Evolutionary conservation across 2,888 invertebrate genomes (phyloP).

Genomic region (Drosophila acutilabella): DNA sequence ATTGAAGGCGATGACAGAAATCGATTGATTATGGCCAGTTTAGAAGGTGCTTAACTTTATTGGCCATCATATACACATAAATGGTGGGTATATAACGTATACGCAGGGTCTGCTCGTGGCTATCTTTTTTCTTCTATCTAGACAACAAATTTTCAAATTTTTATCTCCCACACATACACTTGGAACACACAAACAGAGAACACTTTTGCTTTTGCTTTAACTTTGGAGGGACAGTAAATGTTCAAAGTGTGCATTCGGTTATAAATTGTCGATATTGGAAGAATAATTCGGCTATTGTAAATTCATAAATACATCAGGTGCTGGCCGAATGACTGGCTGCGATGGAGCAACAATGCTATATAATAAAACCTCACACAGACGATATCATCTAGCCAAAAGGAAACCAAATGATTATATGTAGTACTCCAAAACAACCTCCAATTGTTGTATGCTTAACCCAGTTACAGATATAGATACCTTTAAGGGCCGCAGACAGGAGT

Average conservation of each 20-base stretch:
- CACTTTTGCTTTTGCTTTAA: slow-evolving; percentile 61
- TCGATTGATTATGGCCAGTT: slow-evolving; percentile 55
- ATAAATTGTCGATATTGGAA: slow-evolving; percentile 81
- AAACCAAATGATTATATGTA: slow-evolving; percentile 11
- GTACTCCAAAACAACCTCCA: slow-evolving; percentile 23
- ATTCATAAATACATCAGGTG: slow-evolving; percentile 81
- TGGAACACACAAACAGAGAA: slow-evolving; percentile 9
- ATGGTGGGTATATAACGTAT: slow-evolving; percentile 57
- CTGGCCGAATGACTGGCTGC: slow-evolving; percentile 18
- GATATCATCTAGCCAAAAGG: slow-evolving; percentile 23
- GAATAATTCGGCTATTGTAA: slow-evolving; percentile 71
- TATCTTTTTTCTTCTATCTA: slow-evolving; percentile 72
- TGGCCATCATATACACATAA: slow-evolving; percentile 41
- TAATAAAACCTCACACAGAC: slow-evolving; percentile 27
- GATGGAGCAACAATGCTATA: slow-evolving; percentile 49
- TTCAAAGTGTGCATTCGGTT: slow-evolving; percentile 56
- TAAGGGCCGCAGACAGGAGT: slow-evolving; percentile 3
- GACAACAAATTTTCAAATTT: slow-evolving; percentile 55
- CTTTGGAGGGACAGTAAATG: slow-evolving; percentile 64
- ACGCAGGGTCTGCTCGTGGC: slow-evolving; percentile 61
- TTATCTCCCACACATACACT: slow-evolving; percentile 45
- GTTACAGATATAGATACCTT: slow-evolving; percentile 24
- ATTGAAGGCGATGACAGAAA: slow-evolving; percentile 27
- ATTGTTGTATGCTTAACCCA: slow-evolving; percentile 61
- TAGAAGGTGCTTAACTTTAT: slow-evolving; percentile 62